phyloP scores from a whole-genome alignment of 2,797 vertebrate species.

The Tiaroga cobitis region DNA sequence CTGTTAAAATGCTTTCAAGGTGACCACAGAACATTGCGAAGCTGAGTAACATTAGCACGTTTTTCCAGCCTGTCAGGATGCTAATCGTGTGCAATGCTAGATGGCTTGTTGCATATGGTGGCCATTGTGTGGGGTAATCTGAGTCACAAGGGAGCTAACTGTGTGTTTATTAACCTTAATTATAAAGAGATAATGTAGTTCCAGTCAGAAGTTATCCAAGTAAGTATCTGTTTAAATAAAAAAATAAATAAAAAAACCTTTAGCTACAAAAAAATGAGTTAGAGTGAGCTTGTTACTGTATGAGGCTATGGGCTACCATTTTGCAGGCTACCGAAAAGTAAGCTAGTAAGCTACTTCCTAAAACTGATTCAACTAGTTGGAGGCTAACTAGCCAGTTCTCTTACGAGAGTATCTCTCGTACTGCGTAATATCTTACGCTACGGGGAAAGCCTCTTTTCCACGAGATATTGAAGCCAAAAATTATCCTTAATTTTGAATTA shows the following conservation, averaged over 20 bases:
- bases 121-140: constrained; percentile 10
- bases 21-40: constrained; percentile 1
- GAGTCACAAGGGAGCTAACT: constrained; percentile 9
- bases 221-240: background rate
- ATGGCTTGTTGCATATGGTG: constrained; percentile 32
- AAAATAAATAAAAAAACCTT: background rate
- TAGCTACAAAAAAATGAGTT: background rate
- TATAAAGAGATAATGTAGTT: background rate
- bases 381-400: background rate
- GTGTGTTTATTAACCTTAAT: constrained; percentile 37
- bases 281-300: background rate
- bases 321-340: too few species aligned
- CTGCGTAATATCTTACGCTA: too few species aligned
- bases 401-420: too few species aligned
- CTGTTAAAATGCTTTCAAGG: constrained; percentile 35
- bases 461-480: too few species aligned
- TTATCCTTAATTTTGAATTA: too few species aligned
- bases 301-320: background rate
- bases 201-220: background rate
- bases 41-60: constrained; percentile 6
- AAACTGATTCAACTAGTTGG: background rate
- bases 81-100: background rate
- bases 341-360: background rate
- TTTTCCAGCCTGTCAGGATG: constrained; percentile 12
- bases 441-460: too few species aligned